Evolutionary conservation across 2,888 invertebrate genomes (phyloP).

Genomic region (Pachymerium ferrugineum): DNA sequence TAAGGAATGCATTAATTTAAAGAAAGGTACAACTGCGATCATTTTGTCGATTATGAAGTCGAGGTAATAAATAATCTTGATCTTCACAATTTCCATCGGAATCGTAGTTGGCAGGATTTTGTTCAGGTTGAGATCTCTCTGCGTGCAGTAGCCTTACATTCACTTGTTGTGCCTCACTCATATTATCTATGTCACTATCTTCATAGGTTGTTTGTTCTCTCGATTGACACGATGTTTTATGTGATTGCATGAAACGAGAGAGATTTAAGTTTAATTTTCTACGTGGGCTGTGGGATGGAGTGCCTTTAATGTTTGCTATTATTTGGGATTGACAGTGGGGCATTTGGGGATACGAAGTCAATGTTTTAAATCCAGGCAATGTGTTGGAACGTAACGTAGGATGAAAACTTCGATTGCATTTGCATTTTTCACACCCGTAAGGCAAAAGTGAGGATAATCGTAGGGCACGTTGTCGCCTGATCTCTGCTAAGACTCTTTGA

Average conservation of each 20-base stretch:
- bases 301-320: not conserved
- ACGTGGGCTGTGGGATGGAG: not conserved
- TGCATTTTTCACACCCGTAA: not conserved
- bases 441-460: not conserved
- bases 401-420: not conserved
- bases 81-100: not conserved
- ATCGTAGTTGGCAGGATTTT: not conserved
- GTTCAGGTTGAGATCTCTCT: not conserved
- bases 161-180: not conserved
- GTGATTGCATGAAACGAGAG: conserved; percentile 4
- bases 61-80: not conserved
- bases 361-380: not conserved
- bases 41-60: not conserved
- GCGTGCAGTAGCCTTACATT: not conserved
- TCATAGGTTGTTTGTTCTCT: not conserved
- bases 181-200: not conserved
- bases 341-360: not conserved
- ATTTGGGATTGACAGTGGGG: not conserved
- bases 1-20: not conserved
- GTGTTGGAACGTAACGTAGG: not conserved
- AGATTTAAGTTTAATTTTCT: conserved; percentile 7
- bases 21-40: conserved; percentile 6
- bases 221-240: no score
- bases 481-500: not conserved
- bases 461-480: not conserved